Conservation (phyloP, 1,140 invertebrate species). For the Drosophila triauraria region DNA sequence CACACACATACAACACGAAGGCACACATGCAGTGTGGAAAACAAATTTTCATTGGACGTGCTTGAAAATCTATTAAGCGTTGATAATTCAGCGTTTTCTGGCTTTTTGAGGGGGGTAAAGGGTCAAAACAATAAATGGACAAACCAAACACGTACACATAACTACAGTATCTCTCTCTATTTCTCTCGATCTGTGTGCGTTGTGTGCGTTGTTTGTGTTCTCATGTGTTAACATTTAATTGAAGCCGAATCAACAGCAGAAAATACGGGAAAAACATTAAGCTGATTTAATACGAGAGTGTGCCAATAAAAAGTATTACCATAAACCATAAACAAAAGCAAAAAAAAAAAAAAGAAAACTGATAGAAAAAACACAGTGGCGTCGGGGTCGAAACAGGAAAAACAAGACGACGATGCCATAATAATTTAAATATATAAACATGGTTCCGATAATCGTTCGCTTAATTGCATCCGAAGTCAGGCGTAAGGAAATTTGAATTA, state of each 20-base stretch:
- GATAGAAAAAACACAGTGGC: background rate
- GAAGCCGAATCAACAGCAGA: slow-evolving; percentile 23
- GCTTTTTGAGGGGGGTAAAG: slow-evolving; percentile 19
- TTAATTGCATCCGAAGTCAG: slow-evolving; percentile 75
- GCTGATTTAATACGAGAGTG: slow-evolving; percentile 28
- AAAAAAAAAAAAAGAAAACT: background rate
- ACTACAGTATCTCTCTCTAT: background rate
- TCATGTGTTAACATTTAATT: slow-evolving; percentile 54
- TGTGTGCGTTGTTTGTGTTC: slow-evolving; percentile 9
- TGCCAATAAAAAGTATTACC: slow-evolving; percentile 24
- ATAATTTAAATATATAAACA: slow-evolving; percentile 21
- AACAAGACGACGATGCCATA: background rate
- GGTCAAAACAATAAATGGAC: slow-evolving; percentile 39
- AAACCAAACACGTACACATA: slow-evolving; percentile 31
- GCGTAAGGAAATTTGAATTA: slow-evolving; percentile 67
- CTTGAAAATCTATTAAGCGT: slow-evolving; percentile 79
- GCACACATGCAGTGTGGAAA: slow-evolving; percentile 42
- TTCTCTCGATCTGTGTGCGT: background rate
- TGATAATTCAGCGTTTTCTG: slow-evolving; percentile 71
- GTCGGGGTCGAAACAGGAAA: too few species aligned
- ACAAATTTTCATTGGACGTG: slow-evolving; percentile 74
- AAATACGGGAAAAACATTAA: slow-evolving; percentile 36
- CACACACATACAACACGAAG: slow-evolving; percentile 18
- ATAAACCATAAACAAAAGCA: slow-evolving; percentile 11
- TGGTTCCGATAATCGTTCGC: slow-evolving; percentile 25